Evolutionary conservation across 2,113 vertebrate species (phyloP), one percentile per base, ranked within the genome.

Genomic region (Cromileptes altivelis): DNA sequence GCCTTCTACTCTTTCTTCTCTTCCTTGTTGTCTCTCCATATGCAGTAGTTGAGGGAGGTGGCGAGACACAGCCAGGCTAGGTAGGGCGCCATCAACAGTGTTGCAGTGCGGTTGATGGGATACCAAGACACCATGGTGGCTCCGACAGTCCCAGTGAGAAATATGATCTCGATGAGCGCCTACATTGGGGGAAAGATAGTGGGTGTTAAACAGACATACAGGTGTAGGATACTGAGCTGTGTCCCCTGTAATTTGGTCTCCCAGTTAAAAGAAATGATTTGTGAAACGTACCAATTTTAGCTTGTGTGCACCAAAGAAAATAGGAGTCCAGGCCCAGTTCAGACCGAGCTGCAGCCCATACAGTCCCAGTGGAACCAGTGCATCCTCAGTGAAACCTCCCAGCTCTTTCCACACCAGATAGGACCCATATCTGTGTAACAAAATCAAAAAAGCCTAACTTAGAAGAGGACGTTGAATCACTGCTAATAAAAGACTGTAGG

Each of bases 361-460:
- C 52, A 99, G 96, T 57, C 97, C 96, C 1, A 98, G 87, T 0
- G 98, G 97, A 61, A 97, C 70, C 62, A 95, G 1, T 4, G 97
- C 95, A 27, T 95, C 93, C 77, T 95, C 82, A 72, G 87, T 92
- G 15, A 97, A 97, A 91, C 97, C 96, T 0, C 96, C 97, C 30
- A 98, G 95, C 70, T 97, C 96, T 4, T 94, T 97, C 97, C 97
- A 99, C 3, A 98, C 91, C 90, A 98, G 91, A 88, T 98, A 99
- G 60, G 98, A 99, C 55, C 95, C 96, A 1, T 97, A 97, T 23
- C 97, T 98, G 67, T 4, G 49, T 0, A 25, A 45, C 3, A 58
- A 9, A 4, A 63, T 40, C 45, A 40, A 64, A 65, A 45, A 15
- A 2, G 13, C 3, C 2, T 27, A 1, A 30, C n/a, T 49, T 18